These are phyloP conservation scores for Myxocyprinus asiaticus DNA, from an alignment of 2,113 vertebrate species.

Conservation along the genomic window DNA sequence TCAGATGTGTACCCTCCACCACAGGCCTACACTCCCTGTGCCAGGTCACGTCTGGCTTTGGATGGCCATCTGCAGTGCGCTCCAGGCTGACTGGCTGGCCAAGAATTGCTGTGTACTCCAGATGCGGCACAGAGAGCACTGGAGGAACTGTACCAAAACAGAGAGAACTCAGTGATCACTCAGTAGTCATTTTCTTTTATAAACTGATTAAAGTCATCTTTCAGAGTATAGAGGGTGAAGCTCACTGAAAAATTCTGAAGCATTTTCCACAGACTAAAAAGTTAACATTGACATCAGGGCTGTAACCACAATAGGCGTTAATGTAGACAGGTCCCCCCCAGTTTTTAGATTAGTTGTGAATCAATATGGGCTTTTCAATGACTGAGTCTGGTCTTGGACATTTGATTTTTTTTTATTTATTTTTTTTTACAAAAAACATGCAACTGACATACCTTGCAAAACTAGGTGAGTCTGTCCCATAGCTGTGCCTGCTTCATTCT, in stretches of 20 bases:
- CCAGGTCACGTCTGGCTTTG: conserved; percentile 74
- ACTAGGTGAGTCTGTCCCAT: conserved; percentile 78
- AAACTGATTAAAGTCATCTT: no score
- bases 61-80: conserved; percentile 74
- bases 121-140: conserved; percentile 67
- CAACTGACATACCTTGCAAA: conserved; percentile 83
- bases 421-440: neutral
- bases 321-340: no score
- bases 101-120: conserved; percentile 69
- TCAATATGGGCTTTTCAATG: no score
- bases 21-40: conserved; percentile 69
- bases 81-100: conserved; percentile 70
- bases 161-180: neutral
- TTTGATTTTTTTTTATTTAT: no score
- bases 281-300: no score
- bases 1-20: conserved; percentile 58
- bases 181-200: no score
- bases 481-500: conserved; percentile 79
- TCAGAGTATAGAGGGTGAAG: no score
- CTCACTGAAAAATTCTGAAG: no score
- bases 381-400: no score
- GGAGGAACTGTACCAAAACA: conserved; percentile 72
- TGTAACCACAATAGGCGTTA: no score
- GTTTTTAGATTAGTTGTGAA: no score
- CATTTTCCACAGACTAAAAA: no score